These are phyloP conservation scores for Laterallus jamaicensis DNA, from an alignment of 2,113 vertebrate species.

Conservation along the genomic window DNA sequence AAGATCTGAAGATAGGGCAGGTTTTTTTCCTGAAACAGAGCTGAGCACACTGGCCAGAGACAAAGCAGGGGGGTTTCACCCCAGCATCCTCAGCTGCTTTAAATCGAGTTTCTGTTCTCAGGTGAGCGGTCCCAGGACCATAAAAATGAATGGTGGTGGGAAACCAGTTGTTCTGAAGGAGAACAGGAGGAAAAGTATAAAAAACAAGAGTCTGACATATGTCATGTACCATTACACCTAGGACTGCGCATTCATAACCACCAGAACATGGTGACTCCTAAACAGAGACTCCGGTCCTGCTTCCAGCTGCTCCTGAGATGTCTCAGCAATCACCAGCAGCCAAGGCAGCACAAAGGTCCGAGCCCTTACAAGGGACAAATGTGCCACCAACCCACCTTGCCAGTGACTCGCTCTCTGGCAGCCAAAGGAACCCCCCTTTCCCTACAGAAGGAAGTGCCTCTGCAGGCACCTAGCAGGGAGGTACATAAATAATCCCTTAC, in stretches of 20 bases:
- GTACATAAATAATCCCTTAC: not conserved
- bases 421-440: not conserved
- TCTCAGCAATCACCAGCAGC: not conserved
- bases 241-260: not conserved
- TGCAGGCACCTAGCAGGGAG: not conserved
- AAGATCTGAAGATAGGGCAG: not conserved
- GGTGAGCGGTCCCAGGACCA: not conserved
- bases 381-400: not conserved
- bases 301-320: not conserved
- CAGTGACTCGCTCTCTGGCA: accelerated
- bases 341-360: not conserved
- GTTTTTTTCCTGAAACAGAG: not conserved
- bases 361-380: not conserved
- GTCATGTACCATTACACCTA: not conserved
- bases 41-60: not conserved
- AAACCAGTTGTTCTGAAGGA: accelerated
- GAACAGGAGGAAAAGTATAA: not conserved
- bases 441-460: not conserved
- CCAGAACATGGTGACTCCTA: not conserved
- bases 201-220: not conserved
- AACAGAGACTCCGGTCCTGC: not conserved
- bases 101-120: not conserved
- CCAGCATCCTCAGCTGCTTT: not conserved
- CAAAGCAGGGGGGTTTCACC: not conserved
- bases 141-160: not conserved